phyloP scores from a whole-genome alignment of 2,888 invertebrate species.

The Terebella lapidaria region DNA sequence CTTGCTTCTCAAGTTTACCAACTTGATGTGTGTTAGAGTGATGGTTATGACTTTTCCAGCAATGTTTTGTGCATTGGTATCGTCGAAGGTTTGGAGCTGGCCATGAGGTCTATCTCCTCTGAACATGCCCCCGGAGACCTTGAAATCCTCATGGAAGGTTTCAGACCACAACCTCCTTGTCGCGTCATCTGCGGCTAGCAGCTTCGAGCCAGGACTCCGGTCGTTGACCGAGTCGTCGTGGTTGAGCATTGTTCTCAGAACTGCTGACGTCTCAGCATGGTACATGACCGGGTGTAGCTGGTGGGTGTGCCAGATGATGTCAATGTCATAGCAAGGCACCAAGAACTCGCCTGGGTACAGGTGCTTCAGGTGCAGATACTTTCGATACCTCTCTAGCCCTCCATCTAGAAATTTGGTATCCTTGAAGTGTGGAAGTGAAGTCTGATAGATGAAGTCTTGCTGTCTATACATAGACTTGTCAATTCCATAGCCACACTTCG shows the following conservation, averaged over 20 bases:
- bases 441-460: constrained; percentile 55
- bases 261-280: constrained; percentile 38
- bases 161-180: constrained; percentile 53
- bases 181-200: constrained; percentile 49
- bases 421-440: constrained; percentile 55
- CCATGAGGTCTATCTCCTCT: constrained; percentile 49
- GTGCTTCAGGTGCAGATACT: constrained; percentile 52
- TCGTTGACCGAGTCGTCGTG: constrained; percentile 56
- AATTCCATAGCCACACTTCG: constrained; percentile 44
- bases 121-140: constrained; percentile 54
- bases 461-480: constrained; percentile 52
- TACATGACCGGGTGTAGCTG: constrained; percentile 51
- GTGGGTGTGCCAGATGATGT: constrained; percentile 56
- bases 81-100: not conserved
- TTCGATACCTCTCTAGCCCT: constrained; percentile 50
- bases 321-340: constrained; percentile 57
- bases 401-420: constrained; percentile 51
- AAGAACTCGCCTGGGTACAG: constrained; percentile 52
- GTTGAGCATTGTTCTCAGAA: constrained; percentile 48
- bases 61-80: too few relatives aligned
- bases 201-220: constrained; percentile 50
- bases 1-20: not conserved
- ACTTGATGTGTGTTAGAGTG: not conserved
- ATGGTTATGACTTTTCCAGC: too few relatives aligned
- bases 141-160: constrained; percentile 49